These are phyloP conservation scores for Galagoides demidoff DNA, from an alignment of 2,797 vertebrate genomes.

Conservation along the genomic window DNA sequence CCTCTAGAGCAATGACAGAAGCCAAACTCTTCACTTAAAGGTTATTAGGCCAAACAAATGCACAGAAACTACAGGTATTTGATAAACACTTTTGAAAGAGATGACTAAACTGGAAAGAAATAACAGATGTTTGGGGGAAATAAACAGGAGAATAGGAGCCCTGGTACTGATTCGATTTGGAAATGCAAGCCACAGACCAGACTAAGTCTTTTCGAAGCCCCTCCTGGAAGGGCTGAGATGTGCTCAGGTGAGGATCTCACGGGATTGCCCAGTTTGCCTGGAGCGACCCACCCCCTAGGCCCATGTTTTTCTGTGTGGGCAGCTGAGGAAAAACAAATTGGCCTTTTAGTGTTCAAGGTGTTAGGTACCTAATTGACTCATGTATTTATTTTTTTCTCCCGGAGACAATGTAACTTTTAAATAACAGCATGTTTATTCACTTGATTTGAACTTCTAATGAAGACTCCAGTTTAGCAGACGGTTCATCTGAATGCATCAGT, in stretches of 20 bases:
- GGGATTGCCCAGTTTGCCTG: accelerated
- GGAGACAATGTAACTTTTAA: conserved; percentile 31
- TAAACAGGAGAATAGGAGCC: background rate
- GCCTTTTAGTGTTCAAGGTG: background rate
- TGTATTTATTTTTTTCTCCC: background rate
- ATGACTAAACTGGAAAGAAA: background rate
- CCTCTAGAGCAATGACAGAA: background rate
- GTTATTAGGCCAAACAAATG: background rate
- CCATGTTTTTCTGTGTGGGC: accelerated
- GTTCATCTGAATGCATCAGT: background rate
- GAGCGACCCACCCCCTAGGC: accelerated
- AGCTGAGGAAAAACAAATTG: background rate
- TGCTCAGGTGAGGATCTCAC: accelerated
- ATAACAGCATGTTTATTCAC: background rate
- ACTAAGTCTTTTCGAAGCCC: background rate
- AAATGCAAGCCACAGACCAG: no score
- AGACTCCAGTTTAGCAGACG: background rate
- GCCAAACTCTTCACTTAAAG: background rate
- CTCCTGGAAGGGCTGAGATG: accelerated
- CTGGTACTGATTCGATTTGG: no score
- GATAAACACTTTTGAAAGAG: background rate
- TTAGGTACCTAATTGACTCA: background rate
- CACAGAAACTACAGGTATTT: background rate
- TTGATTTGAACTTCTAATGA: conserved; percentile 21
- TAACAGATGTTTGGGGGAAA: background rate